A percentile compares a stretch with the other conserved stretches of the same genome.
Evolutionary conservation across 2,113 vertebrate genomes (phyloP).

Genomic region (Pantherophis guttatus): DNA sequence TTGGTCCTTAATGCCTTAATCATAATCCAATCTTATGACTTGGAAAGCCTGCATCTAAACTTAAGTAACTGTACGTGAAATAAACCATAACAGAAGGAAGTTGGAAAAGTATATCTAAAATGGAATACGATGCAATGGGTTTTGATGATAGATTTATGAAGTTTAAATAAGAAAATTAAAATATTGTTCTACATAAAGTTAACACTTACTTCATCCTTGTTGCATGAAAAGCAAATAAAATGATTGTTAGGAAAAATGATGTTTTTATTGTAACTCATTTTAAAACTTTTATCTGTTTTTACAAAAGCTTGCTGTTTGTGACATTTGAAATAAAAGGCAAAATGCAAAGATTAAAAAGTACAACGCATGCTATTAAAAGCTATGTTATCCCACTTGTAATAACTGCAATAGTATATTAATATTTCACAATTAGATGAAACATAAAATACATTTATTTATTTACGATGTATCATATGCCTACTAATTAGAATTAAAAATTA

Average conservation of each 20-base stretch:
- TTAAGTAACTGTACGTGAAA: neutral
- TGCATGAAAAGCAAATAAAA: conserved; percentile 68
- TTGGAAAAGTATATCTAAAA: neutral
- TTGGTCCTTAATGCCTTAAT: neutral
- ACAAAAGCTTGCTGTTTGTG: neutral
- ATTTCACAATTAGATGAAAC: neutral
- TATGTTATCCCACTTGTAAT: neutral
- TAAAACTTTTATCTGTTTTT: neutral
- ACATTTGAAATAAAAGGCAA: neutral
- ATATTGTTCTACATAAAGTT: neutral
- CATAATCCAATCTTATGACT: neutral
- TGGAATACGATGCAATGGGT: neutral
- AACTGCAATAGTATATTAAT: neutral
- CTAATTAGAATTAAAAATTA: neutral
- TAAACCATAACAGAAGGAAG: neutral
- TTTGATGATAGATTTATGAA: neutral
- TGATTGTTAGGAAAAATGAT: conserved; percentile 48
- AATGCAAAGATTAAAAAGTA: neutral
- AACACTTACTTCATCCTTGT: conserved; percentile 79
- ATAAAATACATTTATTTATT: neutral
- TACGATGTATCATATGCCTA: neutral
- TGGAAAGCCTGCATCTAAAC: neutral
- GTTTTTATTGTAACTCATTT: neutral
- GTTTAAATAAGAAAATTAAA: neutral
- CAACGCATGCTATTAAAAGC: neutral